Conservation (phyloP, 2,888 invertebrate genomes). For the Phalangium opilio region DNA sequence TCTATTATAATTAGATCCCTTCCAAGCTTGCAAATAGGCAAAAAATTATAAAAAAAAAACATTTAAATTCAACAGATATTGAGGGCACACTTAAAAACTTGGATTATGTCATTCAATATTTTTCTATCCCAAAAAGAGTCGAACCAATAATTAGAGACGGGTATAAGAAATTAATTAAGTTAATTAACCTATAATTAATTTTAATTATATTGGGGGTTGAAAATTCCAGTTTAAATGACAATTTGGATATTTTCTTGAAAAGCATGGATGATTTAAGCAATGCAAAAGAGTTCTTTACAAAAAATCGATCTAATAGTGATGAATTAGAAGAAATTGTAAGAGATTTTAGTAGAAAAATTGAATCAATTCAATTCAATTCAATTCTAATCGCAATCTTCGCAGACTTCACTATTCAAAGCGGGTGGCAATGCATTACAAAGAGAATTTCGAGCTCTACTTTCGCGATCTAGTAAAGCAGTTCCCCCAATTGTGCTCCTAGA, state of each 20-base stretch:
- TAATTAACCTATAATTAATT: neutral
- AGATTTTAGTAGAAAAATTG: too few relatives aligned
- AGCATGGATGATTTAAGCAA: conserved; percentile 69
- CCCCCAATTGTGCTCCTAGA: conserved; percentile 76
- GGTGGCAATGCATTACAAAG: conserved; percentile 71
- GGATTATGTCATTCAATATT: conserved; percentile 87
- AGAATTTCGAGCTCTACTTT: conserved; percentile 72
- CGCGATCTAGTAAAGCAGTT: conserved; percentile 69
- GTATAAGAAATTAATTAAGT: conserved; percentile 39
- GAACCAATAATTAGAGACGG: conserved; percentile 48
- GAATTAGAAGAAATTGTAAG: conserved; percentile 83
- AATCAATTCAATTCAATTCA: too few relatives aligned
- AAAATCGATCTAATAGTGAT: conserved; percentile 80
- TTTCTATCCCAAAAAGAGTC: conserved; percentile 67
- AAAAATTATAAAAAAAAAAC: too few relatives aligned
- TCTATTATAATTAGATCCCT: too few relatives aligned
- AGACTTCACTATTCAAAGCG: conserved; percentile 32
- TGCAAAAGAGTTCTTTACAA: conserved; percentile 79
- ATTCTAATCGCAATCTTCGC: conserved; percentile 10
- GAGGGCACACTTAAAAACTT: conserved; percentile 71
- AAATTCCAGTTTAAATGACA: conserved; percentile 33
- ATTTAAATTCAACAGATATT: conserved; percentile 44
- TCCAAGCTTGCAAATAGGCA: too few relatives aligned
- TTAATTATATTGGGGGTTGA: neutral
- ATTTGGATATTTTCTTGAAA: conserved; percentile 42